A percentile compares a stretch with the other conserved stretches of the same genome.
phyloP scores from a whole-genome alignment of 2,113 vertebrate species.

The Ctenodactylus gundi region DNA sequence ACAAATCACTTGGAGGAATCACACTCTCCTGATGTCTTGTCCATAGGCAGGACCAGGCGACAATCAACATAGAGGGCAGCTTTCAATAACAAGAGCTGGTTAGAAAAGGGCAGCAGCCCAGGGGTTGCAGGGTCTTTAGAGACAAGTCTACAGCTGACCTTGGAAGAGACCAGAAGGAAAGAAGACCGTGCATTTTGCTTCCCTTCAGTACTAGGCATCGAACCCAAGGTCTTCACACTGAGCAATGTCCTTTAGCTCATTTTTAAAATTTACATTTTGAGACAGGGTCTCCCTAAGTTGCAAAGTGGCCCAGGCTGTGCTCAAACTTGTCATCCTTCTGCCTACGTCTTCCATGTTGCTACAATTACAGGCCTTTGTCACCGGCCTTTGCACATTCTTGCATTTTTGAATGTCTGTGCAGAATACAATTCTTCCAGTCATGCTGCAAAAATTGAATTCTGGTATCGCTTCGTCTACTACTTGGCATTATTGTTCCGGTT shows the following conservation, averaged over 20 bases:
- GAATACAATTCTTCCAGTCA: background rate
- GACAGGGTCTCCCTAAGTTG: no score
- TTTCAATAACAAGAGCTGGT: conserved; percentile 2
- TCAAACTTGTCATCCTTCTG: no score
- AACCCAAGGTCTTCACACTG: no score
- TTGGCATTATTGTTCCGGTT: background rate
- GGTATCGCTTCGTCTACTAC: background rate
- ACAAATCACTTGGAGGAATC: background rate
- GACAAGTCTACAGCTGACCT: background rate
- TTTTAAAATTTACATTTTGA: no score
- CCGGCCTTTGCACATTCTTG: no score
- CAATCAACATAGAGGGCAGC: background rate
- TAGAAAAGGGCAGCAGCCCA: background rate
- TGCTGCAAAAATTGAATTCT: background rate
- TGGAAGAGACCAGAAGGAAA: background rate
- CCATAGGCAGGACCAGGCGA: background rate
- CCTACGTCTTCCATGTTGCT: no score
- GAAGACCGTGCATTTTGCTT: background rate
- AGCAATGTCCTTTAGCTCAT: no score
- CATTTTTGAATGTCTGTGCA: background rate
- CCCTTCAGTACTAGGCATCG: no score
- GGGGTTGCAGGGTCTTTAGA: background rate
- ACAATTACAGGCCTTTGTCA: no score
- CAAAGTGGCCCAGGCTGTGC: no score
- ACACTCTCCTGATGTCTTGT: background rate